Percentiles rank a stretch among this genome's conserved stretches.
phyloP scores from a whole-genome alignment of 2,888 invertebrate genomes.

The Lochmaea crataegi region DNA sequence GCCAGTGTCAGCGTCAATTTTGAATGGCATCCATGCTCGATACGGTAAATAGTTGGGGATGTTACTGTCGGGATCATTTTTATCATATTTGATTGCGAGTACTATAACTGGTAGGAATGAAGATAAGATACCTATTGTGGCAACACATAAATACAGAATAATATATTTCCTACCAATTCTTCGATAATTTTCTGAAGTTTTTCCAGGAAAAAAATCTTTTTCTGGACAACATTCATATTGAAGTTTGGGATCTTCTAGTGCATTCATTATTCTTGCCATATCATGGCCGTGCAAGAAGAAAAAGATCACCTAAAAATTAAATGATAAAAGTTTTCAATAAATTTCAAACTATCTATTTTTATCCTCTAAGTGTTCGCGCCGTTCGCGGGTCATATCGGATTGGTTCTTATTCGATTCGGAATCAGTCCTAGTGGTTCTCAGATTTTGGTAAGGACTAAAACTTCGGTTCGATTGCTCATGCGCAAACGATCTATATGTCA shows the following conservation, averaged over 20 bases:
- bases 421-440: too few relatives aligned
- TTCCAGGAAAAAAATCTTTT: constrained; percentile 47
- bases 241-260: constrained; percentile 49
- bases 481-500: too few relatives aligned
- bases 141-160: constrained; percentile 51
- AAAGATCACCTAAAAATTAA: background rate
- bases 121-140: constrained; percentile 51
- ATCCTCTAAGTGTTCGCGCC: too few relatives aligned
- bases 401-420: too few relatives aligned
- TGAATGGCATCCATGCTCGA: constrained; percentile 59
- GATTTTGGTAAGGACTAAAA: too few relatives aligned
- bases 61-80: constrained; percentile 30
- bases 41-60: constrained; percentile 52
- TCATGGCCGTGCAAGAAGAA: constrained; percentile 16
- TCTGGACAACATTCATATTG: constrained; percentile 47
- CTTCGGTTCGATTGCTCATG: too few relatives aligned
- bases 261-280: constrained; percentile 48
- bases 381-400: too few relatives aligned
- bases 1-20: constrained; percentile 50
- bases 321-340: background rate
- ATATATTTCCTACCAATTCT: constrained; percentile 49
- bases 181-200: constrained; percentile 48
- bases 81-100: constrained; percentile 32
- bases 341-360: too few relatives aligned
- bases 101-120: constrained; percentile 53